Evolutionary conservation across 1,140 invertebrate genomes (phyloP), one percentile per base, ranked within the genome.

Genomic region (Platyura marginata): DNA sequence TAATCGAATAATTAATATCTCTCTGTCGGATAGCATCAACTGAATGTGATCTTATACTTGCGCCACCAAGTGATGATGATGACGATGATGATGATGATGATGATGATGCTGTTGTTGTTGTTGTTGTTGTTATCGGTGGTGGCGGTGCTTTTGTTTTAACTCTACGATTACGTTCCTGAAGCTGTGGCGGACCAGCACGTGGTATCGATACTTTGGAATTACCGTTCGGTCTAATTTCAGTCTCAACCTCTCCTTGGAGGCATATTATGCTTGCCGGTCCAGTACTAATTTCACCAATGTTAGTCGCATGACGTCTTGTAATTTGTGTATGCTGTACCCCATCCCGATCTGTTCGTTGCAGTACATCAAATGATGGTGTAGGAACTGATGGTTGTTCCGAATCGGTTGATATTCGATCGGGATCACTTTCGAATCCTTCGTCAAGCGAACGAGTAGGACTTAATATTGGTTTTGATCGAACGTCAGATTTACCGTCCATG

Each of bases 371-470:
- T 6, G 44, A 13, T 35, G 23, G 25, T 9, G 36, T 3, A 35
- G 32, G 13, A 15, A 13, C 9, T 32, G 25, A 13, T 36, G 33
- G 11, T 38, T 21, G 29, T 55, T 61, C 59, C 49, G 59, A 59
- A 59, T 61, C 58, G 39, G 59, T 61, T 43, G 56, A 59, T 53
- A 61, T 55, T 44, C 59, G 56, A 58, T 61, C 59, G 51, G 59
- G 59, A 61, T 61, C 59, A 55, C 58, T 61, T 61, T 61, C 59
- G 51, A 61, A 61, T 54, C 59, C 59, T 59, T 61, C 59, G 42
- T 61, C 59, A 45, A 61, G 56, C 51, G 59, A 61, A 56, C 58
- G 55, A 46, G 59, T 61, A 52, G 59, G 58, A 50, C 59, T 61
- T 45, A 61, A 51, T 49, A 61, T 59, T 46, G 59, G 59, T 48